Conservation (phyloP, 1,140 invertebrate genomes). For the Tetranychus cinnabarinus region DNA sequence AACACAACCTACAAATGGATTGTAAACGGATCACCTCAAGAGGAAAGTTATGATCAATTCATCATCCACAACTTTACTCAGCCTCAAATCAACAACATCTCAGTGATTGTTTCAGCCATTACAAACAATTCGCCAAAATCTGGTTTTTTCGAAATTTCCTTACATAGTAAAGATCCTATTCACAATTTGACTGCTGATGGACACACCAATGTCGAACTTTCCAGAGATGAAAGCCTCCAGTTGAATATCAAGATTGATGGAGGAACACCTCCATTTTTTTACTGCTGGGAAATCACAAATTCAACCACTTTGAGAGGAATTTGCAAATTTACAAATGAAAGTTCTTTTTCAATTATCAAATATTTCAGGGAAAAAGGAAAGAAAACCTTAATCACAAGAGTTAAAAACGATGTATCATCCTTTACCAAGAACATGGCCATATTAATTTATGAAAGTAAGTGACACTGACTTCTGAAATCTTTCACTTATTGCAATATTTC, state of each 20-base stretch:
- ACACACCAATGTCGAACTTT: background rate
- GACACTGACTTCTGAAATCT: background rate
- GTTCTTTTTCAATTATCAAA: conserved; percentile 34
- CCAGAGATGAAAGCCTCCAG: background rate
- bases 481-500: too few species aligned
- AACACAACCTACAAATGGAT: too few species aligned
- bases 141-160: background rate
- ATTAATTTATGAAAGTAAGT: conserved; percentile 51
- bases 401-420: conserved; percentile 43
- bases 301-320: too few species aligned
- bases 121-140: background rate
- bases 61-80: background rate
- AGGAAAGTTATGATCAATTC: background rate
- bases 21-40: background rate
- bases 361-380: conserved; percentile 37
- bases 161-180: background rate
- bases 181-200: background rate
- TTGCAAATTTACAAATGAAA: conserved; percentile 19
- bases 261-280: background rate
- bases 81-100: background rate
- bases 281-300: background rate
- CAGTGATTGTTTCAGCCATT: background rate
- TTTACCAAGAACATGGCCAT: conserved; percentile 39
- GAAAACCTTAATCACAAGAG: conserved; percentile 43
- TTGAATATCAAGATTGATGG: background rate